phyloP scores from a whole-genome alignment of 2,113 vertebrate species.

The Calidris pygmaea region DNA sequence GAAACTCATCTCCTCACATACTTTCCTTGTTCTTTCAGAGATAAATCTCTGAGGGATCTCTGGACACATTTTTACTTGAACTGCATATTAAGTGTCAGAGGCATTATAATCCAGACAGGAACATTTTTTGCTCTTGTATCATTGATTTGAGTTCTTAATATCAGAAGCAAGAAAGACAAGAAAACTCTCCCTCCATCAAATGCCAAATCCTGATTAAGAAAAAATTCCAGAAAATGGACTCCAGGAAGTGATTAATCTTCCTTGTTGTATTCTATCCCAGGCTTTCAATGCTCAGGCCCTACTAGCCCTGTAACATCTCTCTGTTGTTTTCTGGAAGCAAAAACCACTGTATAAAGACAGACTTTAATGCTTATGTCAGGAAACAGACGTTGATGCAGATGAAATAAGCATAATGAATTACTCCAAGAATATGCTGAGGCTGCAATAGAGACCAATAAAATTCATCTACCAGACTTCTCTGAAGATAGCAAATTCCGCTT shows the following conservation, averaged over 20 bases:
- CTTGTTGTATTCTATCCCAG: background rate
- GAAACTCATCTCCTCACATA: background rate
- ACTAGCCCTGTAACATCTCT: background rate
- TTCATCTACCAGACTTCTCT: background rate
- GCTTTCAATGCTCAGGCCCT: background rate
- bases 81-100: background rate
- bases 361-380: background rate
- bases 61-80: background rate
- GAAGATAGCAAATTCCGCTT: background rate
- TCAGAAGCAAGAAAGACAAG: background rate
- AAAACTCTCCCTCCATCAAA: background rate
- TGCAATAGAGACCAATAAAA: background rate
- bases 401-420: background rate
- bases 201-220: background rate
- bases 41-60: background rate
- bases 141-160: background rate
- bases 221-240: background rate
- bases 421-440: background rate
- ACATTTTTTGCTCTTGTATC: background rate
- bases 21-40: background rate
- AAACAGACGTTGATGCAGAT: background rate
- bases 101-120: background rate
- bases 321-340: background rate
- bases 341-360: background rate
- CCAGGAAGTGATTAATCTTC: background rate